Conservation (phyloP, 2,888 invertebrate genomes). For the Pristionchus entomophagus region DNA sequence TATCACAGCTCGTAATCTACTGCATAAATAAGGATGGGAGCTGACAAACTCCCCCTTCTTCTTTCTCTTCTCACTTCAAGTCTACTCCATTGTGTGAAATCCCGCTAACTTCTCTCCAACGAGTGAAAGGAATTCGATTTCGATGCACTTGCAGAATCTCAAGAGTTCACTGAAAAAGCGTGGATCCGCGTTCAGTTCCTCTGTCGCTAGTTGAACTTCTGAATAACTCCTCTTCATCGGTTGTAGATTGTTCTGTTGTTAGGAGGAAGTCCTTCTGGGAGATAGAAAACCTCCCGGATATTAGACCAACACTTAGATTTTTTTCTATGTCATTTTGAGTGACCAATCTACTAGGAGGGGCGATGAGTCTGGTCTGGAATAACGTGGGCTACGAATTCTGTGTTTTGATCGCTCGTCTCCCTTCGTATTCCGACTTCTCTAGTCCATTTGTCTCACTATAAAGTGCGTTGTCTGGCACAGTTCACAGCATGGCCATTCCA, state of each 20-base stretch:
- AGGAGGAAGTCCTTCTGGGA: background rate
- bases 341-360: too few relatives aligned
- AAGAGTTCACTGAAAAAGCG: background rate
- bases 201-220: background rate
- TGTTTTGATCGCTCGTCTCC: too few relatives aligned
- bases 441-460: too few relatives aligned
- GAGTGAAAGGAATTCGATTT: background rate
- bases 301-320: too few relatives aligned
- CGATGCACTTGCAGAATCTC: background rate
- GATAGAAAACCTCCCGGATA: background rate
- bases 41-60: background rate
- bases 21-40: constrained; percentile 21
- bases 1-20: constrained; percentile 28
- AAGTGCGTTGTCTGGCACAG: too few relatives aligned
- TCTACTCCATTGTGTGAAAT: background rate
- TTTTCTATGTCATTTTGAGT: too few relatives aligned
- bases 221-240: background rate
- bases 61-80: background rate
- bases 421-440: too few relatives aligned
- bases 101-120: background rate
- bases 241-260: background rate
- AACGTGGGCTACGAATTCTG: too few relatives aligned
- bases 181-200: background rate
- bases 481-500: too few relatives aligned
- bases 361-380: too few relatives aligned